Conservation (phyloP, 2,113 vertebrate genomes). For the Bos javanicus region DNA sequence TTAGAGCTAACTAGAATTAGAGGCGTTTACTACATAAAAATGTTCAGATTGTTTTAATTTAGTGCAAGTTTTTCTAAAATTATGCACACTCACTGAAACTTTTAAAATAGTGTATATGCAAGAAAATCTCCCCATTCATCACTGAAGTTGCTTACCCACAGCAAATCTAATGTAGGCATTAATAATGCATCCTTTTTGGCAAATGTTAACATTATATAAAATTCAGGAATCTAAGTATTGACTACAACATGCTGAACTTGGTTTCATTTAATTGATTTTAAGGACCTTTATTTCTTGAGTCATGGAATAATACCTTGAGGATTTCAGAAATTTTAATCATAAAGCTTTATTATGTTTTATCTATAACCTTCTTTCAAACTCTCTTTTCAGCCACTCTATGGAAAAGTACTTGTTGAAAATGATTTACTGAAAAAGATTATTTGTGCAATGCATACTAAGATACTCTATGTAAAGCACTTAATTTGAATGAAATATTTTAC, state of each 20-base stretch:
- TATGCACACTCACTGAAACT: background rate
- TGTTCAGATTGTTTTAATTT: background rate
- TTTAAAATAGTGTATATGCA: background rate
- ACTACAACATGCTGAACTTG: constrained; percentile 40
- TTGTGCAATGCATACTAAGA: constrained; percentile 25
- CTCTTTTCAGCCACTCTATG: constrained; percentile 60
- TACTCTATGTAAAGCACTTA: constrained; percentile 45
- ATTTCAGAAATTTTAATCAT: constrained; percentile 72
- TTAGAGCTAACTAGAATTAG: constrained; percentile 7
- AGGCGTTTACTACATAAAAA: background rate
- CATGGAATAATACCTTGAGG: constrained; percentile 71
- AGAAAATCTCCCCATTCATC: background rate
- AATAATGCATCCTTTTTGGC: constrained; percentile 16
- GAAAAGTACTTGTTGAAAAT: constrained; percentile 63
- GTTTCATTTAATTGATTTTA: constrained; percentile 66
- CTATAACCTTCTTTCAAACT: constrained; percentile 58
- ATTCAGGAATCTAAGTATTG: background rate
- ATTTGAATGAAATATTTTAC: constrained; percentile 55
- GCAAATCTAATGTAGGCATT: background rate
- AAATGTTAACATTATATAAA: background rate
- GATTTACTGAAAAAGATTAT: constrained; percentile 69
- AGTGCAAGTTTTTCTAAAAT: background rate
- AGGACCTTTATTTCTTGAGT: background rate
- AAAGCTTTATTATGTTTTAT: constrained; percentile 69
- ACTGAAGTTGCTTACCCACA: background rate